phyloP scores from a whole-genome alignment of 2,888 invertebrate species.

The Ethmia dodecea region DNA sequence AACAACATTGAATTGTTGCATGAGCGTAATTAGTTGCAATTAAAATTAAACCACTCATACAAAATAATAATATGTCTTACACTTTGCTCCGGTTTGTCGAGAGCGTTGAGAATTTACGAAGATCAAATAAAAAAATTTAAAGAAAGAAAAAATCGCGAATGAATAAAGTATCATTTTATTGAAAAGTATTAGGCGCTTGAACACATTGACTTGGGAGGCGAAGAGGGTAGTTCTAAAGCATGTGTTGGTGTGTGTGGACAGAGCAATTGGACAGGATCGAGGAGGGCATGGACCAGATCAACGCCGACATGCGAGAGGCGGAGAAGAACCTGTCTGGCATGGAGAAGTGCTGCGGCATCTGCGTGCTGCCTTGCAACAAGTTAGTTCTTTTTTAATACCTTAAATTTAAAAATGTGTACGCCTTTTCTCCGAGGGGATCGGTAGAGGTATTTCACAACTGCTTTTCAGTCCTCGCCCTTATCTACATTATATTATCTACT shows the following conservation, averaged over 20 bases:
- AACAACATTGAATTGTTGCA: conserved; percentile 42
- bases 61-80: conserved; percentile 49
- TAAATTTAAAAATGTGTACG: no score
- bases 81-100: conserved; percentile 70
- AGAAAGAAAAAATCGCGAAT: conserved; percentile 26
- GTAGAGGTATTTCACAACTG: no score
- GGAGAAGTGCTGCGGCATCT: conserved; percentile 99
- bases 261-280: conserved; percentile 99
- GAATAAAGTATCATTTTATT: conserved; percentile 15
- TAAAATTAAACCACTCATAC: conserved; percentile 33
- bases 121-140: conserved; percentile 19
- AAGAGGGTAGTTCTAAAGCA: conserved; percentile 48
- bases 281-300: conserved; percentile 99
- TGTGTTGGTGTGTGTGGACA: conserved; percentile 72
- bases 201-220: conserved; percentile 35
- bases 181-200: conserved; percentile 52
- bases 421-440: no score
- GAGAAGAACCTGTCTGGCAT: conserved; percentile 99
- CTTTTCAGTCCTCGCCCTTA: no score
- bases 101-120: conserved; percentile 77
- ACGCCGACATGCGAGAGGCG: conserved; percentile 99
- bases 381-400: conserved; percentile 62
- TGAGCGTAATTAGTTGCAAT: conserved; percentile 44
- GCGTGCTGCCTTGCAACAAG: conserved; percentile 99
- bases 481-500: no score